Percentiles rank a stretch among this genome's conserved stretches.
Conservation (phyloP, 2,888 invertebrate species). For the Lasioglossum calceatum region DNA sequence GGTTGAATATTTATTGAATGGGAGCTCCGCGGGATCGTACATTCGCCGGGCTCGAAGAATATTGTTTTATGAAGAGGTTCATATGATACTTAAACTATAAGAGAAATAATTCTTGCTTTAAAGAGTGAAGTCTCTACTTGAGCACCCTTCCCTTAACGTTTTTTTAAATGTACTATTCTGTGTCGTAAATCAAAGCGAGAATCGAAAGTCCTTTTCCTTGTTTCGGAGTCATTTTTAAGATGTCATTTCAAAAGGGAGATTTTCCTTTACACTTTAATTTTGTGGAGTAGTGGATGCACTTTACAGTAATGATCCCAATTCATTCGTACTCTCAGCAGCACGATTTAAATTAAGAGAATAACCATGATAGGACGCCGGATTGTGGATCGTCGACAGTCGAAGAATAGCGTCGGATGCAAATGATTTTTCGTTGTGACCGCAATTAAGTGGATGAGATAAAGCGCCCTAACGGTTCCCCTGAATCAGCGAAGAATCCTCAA, state of each 20-base stretch:
- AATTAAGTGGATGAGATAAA: not conserved
- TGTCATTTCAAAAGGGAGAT: not conserved
- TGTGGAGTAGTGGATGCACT: not conserved
- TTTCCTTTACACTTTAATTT: not conserved
- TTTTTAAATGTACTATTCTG: not conserved
- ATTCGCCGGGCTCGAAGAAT: not conserved
- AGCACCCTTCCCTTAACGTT: not conserved
- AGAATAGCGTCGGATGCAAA: not conserved
- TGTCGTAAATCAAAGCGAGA: not conserved
- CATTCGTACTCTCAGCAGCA: not conserved
- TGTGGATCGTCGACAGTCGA: not conserved
- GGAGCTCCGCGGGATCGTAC: not conserved
- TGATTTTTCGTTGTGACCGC: not conserved
- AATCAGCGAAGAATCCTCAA: not conserved
- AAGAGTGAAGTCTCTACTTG: not conserved
- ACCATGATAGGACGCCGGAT: not conserved
- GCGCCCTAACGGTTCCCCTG: not conserved
- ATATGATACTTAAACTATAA: not conserved
- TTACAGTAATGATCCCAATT: not conserved
- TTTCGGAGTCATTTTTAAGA: not conserved
- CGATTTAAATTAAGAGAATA: not conserved
- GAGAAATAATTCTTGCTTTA: not conserved
- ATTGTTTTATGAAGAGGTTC: not conserved
- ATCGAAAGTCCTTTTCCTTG: not conserved
- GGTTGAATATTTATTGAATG: not conserved